A percentile compares a stretch with the other conserved stretches of the same genome.
Conservation (phyloP, 2,113 vertebrate species). For the Saimiri boliviensis region DNA sequence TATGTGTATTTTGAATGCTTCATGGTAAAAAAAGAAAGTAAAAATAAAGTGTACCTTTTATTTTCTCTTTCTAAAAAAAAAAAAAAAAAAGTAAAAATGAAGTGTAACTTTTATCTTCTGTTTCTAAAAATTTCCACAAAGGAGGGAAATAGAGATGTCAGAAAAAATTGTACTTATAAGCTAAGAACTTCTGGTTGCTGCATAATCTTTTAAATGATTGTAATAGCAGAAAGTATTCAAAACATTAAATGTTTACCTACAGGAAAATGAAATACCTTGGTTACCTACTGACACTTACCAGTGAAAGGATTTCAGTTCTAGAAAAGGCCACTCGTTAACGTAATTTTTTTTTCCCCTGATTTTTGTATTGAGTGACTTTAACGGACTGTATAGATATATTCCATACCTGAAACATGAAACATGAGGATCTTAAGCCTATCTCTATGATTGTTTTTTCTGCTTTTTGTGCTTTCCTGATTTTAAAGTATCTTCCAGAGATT, state of each 20-base stretch:
- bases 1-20: constrained; percentile 34
- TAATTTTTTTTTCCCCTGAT: constrained; percentile 26
- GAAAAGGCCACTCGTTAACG: background rate
- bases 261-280: background rate
- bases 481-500: background rate
- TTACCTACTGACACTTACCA: constrained; percentile 12
- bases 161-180: constrained; percentile 33
- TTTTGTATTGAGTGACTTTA: background rate
- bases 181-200: constrained; percentile 19
- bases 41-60: no score
- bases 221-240: no score
- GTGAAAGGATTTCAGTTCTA: constrained; percentile 25
- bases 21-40: constrained; percentile 5
- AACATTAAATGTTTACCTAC: no score
- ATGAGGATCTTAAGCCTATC: background rate
- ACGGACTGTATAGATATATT: background rate
- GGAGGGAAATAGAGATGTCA: background rate
- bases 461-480: constrained; percentile 35
- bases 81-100: constrained; percentile 35
- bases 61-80: constrained; percentile 35
- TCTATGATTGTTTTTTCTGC: constrained; percentile 23
- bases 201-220: constrained; percentile 39
- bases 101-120: constrained; percentile 11
- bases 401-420: background rate
- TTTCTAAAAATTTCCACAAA: constrained; percentile 49